phyloP scores from a whole-genome alignment of 2,888 invertebrate species.

The Patella ulyssiponensis region DNA sequence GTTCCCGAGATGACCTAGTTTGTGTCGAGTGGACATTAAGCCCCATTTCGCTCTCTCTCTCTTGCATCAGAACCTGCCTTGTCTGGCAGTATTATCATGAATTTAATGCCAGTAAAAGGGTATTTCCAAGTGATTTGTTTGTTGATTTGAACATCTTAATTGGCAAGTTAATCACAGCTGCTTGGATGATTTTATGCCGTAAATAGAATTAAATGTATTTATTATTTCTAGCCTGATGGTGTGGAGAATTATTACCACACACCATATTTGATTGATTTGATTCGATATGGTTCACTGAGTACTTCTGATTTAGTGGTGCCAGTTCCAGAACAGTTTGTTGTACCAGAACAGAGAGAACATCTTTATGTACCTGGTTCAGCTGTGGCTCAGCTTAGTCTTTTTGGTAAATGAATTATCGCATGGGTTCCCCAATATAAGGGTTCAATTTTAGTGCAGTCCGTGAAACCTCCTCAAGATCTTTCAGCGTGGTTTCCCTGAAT shows the following conservation, averaged over 20 bases:
- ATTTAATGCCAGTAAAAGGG: no score
- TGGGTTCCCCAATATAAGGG: no score
- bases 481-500: no score
- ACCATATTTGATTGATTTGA: constrained; percentile 90
- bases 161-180: background rate
- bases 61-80: no score
- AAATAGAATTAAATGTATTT: background rate
- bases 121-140: no score
- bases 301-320: constrained; percentile 97
- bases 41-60: no score
- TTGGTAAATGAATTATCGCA: constrained; percentile 67
- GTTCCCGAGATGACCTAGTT: no score
- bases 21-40: no score
- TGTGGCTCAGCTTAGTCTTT: constrained; percentile 76
- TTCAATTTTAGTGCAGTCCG: no score
- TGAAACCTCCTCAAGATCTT: no score
- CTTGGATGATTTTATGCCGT: background rate
- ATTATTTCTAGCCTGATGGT: constrained; percentile 78
- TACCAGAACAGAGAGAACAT: constrained; percentile 90
- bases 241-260: constrained; percentile 93
- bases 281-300: constrained; percentile 82
- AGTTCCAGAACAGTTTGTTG: constrained; percentile 90
- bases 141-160: no score
- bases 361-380: constrained; percentile 96
- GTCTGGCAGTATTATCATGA: no score